phyloP scores from a whole-genome alignment of 2,113 vertebrate genomes.

The Cricetomys ansorgei region DNA sequence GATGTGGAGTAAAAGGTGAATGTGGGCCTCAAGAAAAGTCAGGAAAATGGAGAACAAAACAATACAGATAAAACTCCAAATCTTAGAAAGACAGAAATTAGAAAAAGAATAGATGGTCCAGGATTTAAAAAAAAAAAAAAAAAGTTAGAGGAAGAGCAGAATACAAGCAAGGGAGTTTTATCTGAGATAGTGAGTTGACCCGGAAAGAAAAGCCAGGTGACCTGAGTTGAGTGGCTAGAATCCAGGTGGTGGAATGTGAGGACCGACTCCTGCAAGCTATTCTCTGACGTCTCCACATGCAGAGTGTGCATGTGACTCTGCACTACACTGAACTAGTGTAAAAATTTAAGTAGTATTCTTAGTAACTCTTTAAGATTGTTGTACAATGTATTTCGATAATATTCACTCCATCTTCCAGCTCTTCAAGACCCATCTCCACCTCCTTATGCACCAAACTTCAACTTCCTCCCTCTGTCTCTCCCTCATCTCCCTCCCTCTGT shows the following conservation, averaged over 20 bases:
- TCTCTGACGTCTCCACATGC: neutral
- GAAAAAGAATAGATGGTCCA: neutral
- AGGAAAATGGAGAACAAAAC: neutral
- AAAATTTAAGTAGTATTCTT: neutral
- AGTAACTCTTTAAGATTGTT: neutral
- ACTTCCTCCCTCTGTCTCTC: neutral
- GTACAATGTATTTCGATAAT: neutral
- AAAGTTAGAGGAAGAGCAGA: neutral
- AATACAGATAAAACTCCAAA: neutral
- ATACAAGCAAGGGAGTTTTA: neutral
- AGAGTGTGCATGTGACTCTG: neutral
- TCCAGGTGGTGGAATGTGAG: neutral
- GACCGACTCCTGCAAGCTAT: neutral
- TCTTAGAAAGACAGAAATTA: neutral
- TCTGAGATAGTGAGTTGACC: no score
- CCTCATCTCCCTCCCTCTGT: neutral
- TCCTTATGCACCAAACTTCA: neutral
- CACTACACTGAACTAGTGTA: neutral
- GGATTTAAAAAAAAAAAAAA: no score
- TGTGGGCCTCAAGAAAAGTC: neutral
- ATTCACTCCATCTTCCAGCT: neutral
- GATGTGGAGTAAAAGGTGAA: neutral
- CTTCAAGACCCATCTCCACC: neutral
- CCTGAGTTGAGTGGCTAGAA: neutral
- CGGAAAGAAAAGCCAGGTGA: neutral